A percentile compares a stretch with the other conserved stretches of the same genome.
These are phyloP conservation scores for Cavia porcellus DNA, from an alignment of 2,113 vertebrate genomes.

Conservation along the genomic window DNA sequence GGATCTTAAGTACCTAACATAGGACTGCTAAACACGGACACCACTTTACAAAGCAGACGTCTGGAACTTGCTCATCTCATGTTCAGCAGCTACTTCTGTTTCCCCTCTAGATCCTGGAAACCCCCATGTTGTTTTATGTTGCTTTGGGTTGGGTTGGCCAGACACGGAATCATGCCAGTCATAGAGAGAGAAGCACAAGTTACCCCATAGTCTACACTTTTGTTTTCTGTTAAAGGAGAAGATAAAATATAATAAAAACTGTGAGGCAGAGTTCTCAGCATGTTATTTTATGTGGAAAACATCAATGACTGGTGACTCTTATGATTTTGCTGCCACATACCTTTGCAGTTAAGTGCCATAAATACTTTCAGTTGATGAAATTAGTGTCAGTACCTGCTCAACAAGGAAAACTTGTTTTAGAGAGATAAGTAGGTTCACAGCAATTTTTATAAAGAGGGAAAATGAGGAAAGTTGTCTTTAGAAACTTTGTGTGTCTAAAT, in stretches of 20 bases:
- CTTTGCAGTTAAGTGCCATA: constrained; percentile 52
- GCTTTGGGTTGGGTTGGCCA: neutral
- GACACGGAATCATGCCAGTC: too few species aligned
- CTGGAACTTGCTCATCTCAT: neutral
- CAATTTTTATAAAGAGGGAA: constrained; percentile 20
- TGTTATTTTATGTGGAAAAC: constrained; percentile 37
- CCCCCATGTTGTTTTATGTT: neutral
- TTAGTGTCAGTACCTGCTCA: constrained; percentile 56
- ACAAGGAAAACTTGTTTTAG: neutral
- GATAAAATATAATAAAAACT: constrained; percentile 9
- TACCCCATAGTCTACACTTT: neutral
- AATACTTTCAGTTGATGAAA: constrained; percentile 59
- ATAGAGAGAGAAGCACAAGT: neutral
- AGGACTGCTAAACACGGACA: neutral
- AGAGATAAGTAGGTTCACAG: constrained; percentile 39
- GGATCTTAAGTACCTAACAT: neutral
- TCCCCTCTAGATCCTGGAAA: rapidly evolving
- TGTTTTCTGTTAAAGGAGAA: neutral
- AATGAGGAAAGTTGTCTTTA: constrained; percentile 54
- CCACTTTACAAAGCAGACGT: neutral
- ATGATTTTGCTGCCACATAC: constrained; percentile 46
- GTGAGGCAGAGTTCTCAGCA: neutral
- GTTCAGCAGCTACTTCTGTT: neutral
- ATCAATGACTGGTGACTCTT: constrained; percentile 7
- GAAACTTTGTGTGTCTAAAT: constrained; percentile 8